Conservation (phyloP, 2,888 invertebrate species). For the Emmelina monodactyla region DNA sequence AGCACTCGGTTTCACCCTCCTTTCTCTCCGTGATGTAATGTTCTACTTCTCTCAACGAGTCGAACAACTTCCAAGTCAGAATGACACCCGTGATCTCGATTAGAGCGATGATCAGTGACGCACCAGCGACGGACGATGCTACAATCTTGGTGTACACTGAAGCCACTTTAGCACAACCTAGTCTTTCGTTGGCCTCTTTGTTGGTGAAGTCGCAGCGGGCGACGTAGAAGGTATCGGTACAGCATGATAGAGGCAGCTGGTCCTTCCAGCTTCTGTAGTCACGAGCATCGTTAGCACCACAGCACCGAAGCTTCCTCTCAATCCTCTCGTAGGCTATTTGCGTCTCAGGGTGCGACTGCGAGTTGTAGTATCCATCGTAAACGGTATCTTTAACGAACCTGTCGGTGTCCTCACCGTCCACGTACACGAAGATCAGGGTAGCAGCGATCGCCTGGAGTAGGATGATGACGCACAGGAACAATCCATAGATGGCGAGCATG, state of each 20-base stretch:
- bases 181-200: conserved; percentile 54
- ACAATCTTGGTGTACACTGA: conserved; percentile 58
- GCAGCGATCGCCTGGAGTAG: conserved; percentile 45
- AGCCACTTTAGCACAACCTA: conserved; percentile 58
- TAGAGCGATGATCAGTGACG: conserved; percentile 42
- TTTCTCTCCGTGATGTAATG: conserved; percentile 54
- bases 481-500: conserved; percentile 42
- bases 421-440: conserved; percentile 50
- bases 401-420: conserved; percentile 55
- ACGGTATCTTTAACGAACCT: conserved; percentile 55
- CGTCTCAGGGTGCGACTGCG: conserved; percentile 50
- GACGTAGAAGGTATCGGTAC: conserved; percentile 49
- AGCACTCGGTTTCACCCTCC: conserved; percentile 58
- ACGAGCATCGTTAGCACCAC: conserved; percentile 55
- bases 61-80: conserved; percentile 50
- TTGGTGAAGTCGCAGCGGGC: conserved; percentile 55
- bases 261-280: conserved; percentile 57
- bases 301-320: conserved; percentile 50
- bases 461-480: conserved; percentile 43
- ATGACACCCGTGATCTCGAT: conserved; percentile 44
- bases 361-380: conserved; percentile 57
- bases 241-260: conserved; percentile 51
- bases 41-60: conserved; percentile 48
- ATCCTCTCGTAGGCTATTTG: conserved; percentile 49
- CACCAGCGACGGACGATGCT: conserved; percentile 51